These are phyloP conservation scores for Apomyelois bistriatella DNA, from an alignment of 2,888 invertebrate species.

Conservation along the genomic window DNA sequence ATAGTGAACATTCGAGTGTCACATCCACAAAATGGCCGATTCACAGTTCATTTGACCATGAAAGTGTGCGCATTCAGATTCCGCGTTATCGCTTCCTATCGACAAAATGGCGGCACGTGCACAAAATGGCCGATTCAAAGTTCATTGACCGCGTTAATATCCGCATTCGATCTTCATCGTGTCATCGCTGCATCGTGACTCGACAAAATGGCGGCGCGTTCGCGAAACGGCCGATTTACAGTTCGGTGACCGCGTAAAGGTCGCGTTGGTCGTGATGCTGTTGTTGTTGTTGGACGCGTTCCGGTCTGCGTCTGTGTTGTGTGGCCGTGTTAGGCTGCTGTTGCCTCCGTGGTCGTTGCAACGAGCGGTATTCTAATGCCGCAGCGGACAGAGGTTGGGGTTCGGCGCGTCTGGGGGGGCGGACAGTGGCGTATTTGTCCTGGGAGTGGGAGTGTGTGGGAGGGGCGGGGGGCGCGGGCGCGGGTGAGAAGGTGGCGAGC, in stretches of 20 bases:
- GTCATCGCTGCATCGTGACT: too few species aligned
- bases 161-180: too few species aligned
- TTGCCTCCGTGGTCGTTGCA: conserved; percentile 75
- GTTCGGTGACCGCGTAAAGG: conserved; percentile 70
- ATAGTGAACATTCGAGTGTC: conserved; percentile 30
- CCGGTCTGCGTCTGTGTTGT: conserved; percentile 33
- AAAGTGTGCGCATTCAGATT: too few species aligned
- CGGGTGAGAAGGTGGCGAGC: conserved; percentile 51
- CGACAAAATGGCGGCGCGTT: neutral
- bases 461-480: conserved; percentile 26
- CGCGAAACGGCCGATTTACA: conserved; percentile 17
- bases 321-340: conserved; percentile 29
- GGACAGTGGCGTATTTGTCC: conserved; percentile 53
- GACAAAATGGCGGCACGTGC: too few species aligned
- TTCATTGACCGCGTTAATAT: too few species aligned
- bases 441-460: conserved; percentile 31
- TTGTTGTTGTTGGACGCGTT: conserved; percentile 31
- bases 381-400: conserved; percentile 78
- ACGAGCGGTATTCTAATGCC: conserved; percentile 79
- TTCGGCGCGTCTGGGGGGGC: conserved; percentile 57
- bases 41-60: too few species aligned
- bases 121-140: too few species aligned
- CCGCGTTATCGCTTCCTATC: too few species aligned
- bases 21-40: too few species aligned
- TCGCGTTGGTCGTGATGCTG: conserved; percentile 70